Evolutionary conservation across 2,888 invertebrate species (phyloP).

Genomic region (Phyto melanocephala): DNA sequence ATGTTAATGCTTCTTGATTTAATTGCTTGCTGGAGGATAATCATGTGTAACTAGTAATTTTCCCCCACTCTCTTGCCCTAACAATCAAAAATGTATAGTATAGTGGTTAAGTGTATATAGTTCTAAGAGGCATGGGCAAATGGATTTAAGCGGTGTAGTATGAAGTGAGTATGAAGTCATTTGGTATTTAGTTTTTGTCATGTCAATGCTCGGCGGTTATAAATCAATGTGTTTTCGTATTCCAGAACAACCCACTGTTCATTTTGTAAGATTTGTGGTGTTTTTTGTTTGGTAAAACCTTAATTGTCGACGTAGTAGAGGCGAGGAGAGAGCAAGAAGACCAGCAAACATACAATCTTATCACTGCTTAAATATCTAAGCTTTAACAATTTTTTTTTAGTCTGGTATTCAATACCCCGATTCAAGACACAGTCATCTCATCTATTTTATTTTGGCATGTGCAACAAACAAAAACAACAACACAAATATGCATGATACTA

Average conservation of each 20-base stretch:
- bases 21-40: constrained; percentile 62
- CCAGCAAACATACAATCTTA: constrained; percentile 47
- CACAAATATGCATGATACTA: background rate
- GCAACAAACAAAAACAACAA: constrained; percentile 4
- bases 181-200: constrained; percentile 61
- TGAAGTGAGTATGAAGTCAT: constrained; percentile 42
- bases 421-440: constrained; percentile 49
- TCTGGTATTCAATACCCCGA: constrained; percentile 14
- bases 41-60: constrained; percentile 43
- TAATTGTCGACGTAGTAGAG: background rate
- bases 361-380: constrained; percentile 64
- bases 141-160: background rate
- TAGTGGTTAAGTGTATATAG: constrained; percentile 34
- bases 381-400: constrained; percentile 40
- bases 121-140: background rate
- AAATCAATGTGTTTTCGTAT: constrained; percentile 62
- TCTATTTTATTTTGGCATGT: constrained; percentile 60
- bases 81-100: background rate
- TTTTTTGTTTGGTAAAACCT: background rate
- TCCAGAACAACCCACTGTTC: constrained; percentile 57
- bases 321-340: background rate
- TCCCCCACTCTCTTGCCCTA: background rate
- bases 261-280: constrained; percentile 31
- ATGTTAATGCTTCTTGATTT: constrained; percentile 55
- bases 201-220: constrained; percentile 66